Conservation (phyloP, 2,888 invertebrate genomes). For the Orgyia antiqua region DNA sequence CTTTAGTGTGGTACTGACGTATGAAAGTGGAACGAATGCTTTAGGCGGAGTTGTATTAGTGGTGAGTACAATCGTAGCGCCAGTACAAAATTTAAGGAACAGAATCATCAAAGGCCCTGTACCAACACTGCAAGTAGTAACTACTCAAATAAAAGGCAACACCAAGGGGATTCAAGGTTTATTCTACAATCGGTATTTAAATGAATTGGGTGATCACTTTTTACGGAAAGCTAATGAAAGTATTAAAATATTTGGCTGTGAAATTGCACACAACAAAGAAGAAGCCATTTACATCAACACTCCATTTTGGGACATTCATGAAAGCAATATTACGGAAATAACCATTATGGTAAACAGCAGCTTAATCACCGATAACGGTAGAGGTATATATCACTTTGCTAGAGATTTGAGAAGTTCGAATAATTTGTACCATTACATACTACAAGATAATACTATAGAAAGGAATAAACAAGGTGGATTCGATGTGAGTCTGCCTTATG, state of each 20-base stretch:
- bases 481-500: slow-evolving; percentile 92
- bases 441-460: slow-evolving; percentile 92
- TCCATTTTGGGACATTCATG: slow-evolving; percentile 90
- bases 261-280: slow-evolving; percentile 87
- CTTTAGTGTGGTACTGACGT: slow-evolving; percentile 87
- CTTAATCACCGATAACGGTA: slow-evolving; percentile 90
- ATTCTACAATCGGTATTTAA: slow-evolving; percentile 92
- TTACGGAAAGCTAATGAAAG: slow-evolving; percentile 93
- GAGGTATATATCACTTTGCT: slow-evolving; percentile 92
- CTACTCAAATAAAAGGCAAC: slow-evolving; percentile 88
- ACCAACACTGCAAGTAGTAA: slow-evolving; percentile 84
- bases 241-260: slow-evolving; percentile 87
- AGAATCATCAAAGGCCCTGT: slow-evolving; percentile 87
- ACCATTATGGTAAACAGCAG: slow-evolving; percentile 92
- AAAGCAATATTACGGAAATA: slow-evolving; percentile 93
- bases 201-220: slow-evolving; percentile 91
- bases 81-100: slow-evolving; percentile 84
- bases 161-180: slow-evolving; percentile 87
- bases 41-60: slow-evolving; percentile 90
- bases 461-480: slow-evolving; percentile 92
- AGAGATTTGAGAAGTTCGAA: slow-evolving; percentile 96
- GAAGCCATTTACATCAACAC: slow-evolving; percentile 91
- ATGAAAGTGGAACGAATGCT: slow-evolving; percentile 87
- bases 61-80: slow-evolving; percentile 85
- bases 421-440: slow-evolving; percentile 96